Base-by-base conservation (phyloP, 64 coral and sea anemone species). In the Actinia equina region DNA sequence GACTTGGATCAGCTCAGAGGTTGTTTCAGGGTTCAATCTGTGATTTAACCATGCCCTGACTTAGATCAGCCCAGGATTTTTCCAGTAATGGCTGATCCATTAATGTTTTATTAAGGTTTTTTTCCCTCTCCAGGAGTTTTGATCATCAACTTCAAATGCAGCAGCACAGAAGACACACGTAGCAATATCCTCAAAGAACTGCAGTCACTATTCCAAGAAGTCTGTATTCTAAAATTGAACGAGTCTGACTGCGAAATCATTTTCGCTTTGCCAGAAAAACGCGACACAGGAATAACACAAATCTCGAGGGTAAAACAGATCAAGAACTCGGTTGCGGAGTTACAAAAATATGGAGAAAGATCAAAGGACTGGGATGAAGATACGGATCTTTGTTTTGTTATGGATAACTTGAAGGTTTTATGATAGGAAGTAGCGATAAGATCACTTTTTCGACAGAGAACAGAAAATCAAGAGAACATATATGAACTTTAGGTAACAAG, bases 81-180 rank as follows among this genome's bases (percentile, higher is more conserved):
- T 37, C 30, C 1, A 37, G 30, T 1, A 37, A 1, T 0, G 30
- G 46, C 0, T 49, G 46, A 8, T 49, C 46, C 46, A 37, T 37
- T 37, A 37, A 49, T 49, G 46, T 49, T 49, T 49, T 49, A n/a
- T n/a, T n/a, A n/a, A n/a, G n/a, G n/a, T 69, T 20, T 80, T 60
- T 41, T 63, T 44, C 13, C 57, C 17, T 2, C 83, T 87, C 44
- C n/a, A 94, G 95, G 95, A 54, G 92, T 98, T 17, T 92, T 98
- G 30, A 82, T 94, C 45, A 81, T 98, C 9, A 94, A 98, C 87
- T 88, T 98, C 52, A 92, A 88, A n/a, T 98, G 92, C 52, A 89
- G 86, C 26, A 86, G 87, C 44, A 30, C 86, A 4, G 55, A 49
- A 12, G 7, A 0, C 7, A 84, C 45, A 8, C 70, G 86, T 22